A percentile compares a stretch with the other conserved stretches of the same genome.
Evolutionary conservation across 2,888 invertebrate species (phyloP).

Genomic region (Ramazzottius varieornatus): DNA sequence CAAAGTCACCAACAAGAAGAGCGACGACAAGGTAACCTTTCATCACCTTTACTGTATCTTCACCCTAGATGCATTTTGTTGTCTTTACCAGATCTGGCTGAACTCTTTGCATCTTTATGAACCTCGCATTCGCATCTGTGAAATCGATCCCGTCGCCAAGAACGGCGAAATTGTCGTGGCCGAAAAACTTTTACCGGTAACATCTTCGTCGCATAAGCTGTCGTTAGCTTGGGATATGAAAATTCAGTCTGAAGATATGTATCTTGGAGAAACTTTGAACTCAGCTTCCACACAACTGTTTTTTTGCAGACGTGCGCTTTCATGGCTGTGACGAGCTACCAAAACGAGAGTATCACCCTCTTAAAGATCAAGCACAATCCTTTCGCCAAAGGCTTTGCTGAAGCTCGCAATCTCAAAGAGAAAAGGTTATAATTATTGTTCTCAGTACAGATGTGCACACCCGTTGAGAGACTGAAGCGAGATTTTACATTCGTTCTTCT

Average conservation of each 20-base stretch:
- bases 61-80: background rate
- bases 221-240: background rate
- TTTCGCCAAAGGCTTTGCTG: background rate
- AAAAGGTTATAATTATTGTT: no score
- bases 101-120: background rate
- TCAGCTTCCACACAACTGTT: background rate
- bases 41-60: no score
- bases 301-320: background rate
- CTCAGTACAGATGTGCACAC: no score
- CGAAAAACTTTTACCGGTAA: background rate
- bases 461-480: no score
- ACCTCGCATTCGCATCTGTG: background rate
- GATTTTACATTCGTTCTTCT: no score
- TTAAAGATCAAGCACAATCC: background rate
- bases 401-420: background rate
- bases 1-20: background rate
- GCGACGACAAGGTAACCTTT: background rate
- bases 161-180: background rate
- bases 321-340: background rate
- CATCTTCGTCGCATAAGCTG: background rate
- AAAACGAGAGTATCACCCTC: background rate
- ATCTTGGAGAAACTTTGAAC: background rate
- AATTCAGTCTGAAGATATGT: background rate
- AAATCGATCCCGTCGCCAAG: background rate
- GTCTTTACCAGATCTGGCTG: background rate